Base-by-base conservation (phyloP, 2,888 invertebrate species). In the Drosophila falleni region DNA sequence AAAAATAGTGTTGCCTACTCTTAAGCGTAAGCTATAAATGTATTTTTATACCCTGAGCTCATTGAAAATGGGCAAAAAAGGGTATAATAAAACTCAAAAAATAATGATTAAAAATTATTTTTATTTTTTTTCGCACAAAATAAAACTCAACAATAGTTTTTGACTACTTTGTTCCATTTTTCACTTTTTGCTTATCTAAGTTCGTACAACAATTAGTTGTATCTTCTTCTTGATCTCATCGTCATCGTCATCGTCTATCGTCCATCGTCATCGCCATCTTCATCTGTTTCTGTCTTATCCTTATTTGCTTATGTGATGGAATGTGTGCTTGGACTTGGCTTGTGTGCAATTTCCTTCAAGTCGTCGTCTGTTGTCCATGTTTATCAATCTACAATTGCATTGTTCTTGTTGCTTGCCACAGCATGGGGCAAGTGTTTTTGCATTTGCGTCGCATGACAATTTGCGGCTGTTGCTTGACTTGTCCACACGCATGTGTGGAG, bases 331-430 rank as follows among this genome's bases (percentile, higher is more conserved):
- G 60, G 13, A 37, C 10, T 31, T 26, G 42, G 47, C 15, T 56
- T 26, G 35, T 31, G 59, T 63, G 46, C 23, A 46, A 39, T 49
- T 61, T 59, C 49, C 37, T 50, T 55, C 29, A 35, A 46, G 39
- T 56, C 61, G 66, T 16, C 67, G 66, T 83, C 81, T 89, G 81
- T 71, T 80, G 71, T 63, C 56, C 67, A 71, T 87, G 81, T 87
- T 83, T 89, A 87, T 89, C 89, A 89, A 87, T 85, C 73, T 74
- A 76, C 68, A 65, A 62, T 68, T 68, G 85, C 33, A 33, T 70
- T 63, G 78, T 54, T 66, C 67, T 41, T 67, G 71, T 26, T 61
- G 56, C 37, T 65, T 47, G 75, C 53, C 77, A 56, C 42, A 80
- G 62, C 75, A 68, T 60, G 49, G 26, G 60, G 47, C 65, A 65